A percentile compares a stretch with the other conserved stretches of the same genome.
Conservation (phyloP, 1,140 invertebrate genomes). For the Magallana ariakensis region DNA sequence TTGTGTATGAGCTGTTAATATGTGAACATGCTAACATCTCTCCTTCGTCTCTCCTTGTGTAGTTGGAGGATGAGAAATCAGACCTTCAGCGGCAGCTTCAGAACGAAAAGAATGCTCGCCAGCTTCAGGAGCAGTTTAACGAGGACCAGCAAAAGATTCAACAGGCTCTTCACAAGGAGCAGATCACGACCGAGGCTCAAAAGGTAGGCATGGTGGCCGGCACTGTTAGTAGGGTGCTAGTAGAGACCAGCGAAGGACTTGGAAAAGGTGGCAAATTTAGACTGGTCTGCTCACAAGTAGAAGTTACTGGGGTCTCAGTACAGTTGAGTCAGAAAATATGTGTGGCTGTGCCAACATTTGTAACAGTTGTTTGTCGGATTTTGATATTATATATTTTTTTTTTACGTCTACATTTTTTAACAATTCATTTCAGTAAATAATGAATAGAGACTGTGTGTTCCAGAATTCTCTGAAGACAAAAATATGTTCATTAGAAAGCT, state of each 20-base stretch:
- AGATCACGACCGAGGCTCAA: constrained; percentile 57
- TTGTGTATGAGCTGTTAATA: too few relatives aligned
- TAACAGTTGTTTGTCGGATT: not conserved
- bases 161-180: constrained; percentile 64
- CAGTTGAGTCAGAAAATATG: too few relatives aligned
- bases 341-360: too few relatives aligned
- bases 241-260: too few relatives aligned
- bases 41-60: constrained; percentile 30
- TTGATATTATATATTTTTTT: too few relatives aligned
- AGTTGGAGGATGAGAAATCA: constrained; percentile 75
- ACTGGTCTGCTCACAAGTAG: too few relatives aligned
- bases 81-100: constrained; percentile 68
- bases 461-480: too few relatives aligned
- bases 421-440: not conserved
- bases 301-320: too few relatives aligned
- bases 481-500: too few relatives aligned
- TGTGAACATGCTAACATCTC: not conserved
- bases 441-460: not conserved
- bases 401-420: not conserved
- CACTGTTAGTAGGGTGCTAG: too few relatives aligned
- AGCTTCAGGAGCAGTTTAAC: constrained; percentile 74
- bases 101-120: constrained; percentile 71
- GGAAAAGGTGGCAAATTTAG: too few relatives aligned
- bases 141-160: constrained; percentile 73
- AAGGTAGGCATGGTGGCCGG: constrained; percentile 53